Evolutionary conservation across 1,140 invertebrate species (phyloP).

Genomic region (Penaeus chinensis): DNA sequence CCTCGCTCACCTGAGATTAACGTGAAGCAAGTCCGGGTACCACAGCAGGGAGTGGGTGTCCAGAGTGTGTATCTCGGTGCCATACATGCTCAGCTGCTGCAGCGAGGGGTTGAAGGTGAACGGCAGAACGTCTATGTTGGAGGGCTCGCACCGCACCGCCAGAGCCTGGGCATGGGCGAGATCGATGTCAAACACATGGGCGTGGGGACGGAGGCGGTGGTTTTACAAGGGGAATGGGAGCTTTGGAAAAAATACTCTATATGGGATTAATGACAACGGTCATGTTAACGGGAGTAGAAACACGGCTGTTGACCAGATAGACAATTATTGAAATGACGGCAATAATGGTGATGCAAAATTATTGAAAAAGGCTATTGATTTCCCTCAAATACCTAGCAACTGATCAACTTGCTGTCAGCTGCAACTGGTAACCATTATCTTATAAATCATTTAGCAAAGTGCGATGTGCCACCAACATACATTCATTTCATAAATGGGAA

Average conservation of each 20-base stretch:
- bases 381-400: too few relatives aligned
- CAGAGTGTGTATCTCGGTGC: conserved; percentile 57
- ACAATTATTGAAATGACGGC: too few relatives aligned
- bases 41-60: conserved; percentile 50
- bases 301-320: too few relatives aligned
- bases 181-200: neutral
- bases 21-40: conserved; percentile 56
- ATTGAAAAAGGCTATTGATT: too few relatives aligned
- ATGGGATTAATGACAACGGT: too few relatives aligned
- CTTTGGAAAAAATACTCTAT: neutral
- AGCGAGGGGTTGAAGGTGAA: conserved; percentile 52
- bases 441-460: too few relatives aligned
- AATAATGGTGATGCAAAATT: too few relatives aligned
- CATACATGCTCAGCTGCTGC: conserved; percentile 57
- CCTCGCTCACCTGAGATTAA: conserved; percentile 51
- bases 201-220: neutral
- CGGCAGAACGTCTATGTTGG: conserved; percentile 55
- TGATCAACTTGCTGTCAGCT: too few relatives aligned
- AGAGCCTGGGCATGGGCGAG: conserved; percentile 14
- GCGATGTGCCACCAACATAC: too few relatives aligned
- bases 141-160: conserved; percentile 50
- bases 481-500: too few relatives aligned
- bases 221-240: neutral
- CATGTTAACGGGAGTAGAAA: too few relatives aligned
- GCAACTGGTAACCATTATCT: too few relatives aligned